Base-by-base conservation (phyloP, 2,797 vertebrate genomes). In the Siniperca obscura region DNA sequence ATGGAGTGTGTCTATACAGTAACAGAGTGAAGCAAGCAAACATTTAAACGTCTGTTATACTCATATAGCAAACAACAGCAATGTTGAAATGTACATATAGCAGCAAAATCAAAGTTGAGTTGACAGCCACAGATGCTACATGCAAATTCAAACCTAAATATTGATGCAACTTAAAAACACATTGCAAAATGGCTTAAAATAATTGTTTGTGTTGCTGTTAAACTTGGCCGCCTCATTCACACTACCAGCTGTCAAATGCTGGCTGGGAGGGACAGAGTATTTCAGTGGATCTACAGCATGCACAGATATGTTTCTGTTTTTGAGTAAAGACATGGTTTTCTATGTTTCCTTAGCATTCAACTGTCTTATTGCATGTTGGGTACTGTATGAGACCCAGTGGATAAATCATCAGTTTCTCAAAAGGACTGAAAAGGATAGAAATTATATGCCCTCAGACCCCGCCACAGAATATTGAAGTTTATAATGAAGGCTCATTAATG, bases 401-500 rank as follows among this genome's bases (percentile, higher is more conserved):
- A 3, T 89, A 72, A 88, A 78, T 85, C 74, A 86, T 76, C 42
- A 7, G 21, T 64, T 74, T 74, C 19, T 78, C 16, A 65, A 50
- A 76, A 52, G 16, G 61, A 89, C 70, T 30, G 30, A 30, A 30
- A 30, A 74, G 60, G 61, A 27, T 30, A 30, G 25, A 34, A 40
- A 76, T 71, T 19, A 40, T 42, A 50, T 67, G 65, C 11, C 48
- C 42, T 69, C 56, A 76, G 52, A 81, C 21, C 64, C 7, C 10
- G 0, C 25, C 14, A 38, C 52, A 74, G 10, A 85, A 81, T 78
- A 71, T 74, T 30, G 30, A 30, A 30, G 59, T 70, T 81, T 78
- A 21, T 85, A 81, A 88, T 64, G 61, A 85, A 69, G 76, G 56
- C 82, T 88, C 83, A 86, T 88, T 84, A 85, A 87, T 42, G 76